Conservation (phyloP, 2,113 vertebrate species). For the Oreotragus oreotragus region DNA sequence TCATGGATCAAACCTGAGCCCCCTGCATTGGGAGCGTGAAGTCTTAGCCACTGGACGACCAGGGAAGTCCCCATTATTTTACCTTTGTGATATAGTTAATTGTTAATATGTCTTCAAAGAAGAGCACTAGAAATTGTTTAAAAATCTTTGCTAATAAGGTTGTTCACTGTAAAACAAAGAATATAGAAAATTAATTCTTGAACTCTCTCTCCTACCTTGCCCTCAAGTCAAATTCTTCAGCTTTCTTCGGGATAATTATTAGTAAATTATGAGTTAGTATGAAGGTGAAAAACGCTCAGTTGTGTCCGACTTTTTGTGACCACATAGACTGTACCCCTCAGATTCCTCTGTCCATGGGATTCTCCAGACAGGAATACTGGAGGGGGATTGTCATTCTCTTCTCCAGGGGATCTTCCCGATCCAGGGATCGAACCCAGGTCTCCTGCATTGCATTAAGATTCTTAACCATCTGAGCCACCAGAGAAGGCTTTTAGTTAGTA, state of each 20-base stretch:
- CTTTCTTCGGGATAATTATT: not conserved
- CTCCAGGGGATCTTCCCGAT: not conserved
- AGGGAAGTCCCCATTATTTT: not conserved
- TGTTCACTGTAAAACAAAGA: not conserved
- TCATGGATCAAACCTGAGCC: not conserved
- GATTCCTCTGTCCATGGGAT: not conserved
- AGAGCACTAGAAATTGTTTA: not conserved
- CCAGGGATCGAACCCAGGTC: not conserved
- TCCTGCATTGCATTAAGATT: not conserved
- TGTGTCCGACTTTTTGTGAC: not conserved
- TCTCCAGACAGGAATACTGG: not conserved
- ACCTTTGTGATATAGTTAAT: not conserved
- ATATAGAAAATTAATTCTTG: not conserved
- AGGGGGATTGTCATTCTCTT: not conserved
- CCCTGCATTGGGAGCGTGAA: not conserved
- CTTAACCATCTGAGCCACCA: not conserved
- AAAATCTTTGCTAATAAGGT: not conserved
- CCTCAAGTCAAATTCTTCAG: not conserved
- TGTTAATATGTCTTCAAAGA: not conserved
- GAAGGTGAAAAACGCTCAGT: not conserved
- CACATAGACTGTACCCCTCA: not conserved
- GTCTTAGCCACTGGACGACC: not conserved
- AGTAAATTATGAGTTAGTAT: not conserved
- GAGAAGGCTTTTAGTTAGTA: not conserved
- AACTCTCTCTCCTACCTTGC: not conserved